Conservation (phyloP, 2,888 invertebrate genomes). For the Tenthredo notha region DNA sequence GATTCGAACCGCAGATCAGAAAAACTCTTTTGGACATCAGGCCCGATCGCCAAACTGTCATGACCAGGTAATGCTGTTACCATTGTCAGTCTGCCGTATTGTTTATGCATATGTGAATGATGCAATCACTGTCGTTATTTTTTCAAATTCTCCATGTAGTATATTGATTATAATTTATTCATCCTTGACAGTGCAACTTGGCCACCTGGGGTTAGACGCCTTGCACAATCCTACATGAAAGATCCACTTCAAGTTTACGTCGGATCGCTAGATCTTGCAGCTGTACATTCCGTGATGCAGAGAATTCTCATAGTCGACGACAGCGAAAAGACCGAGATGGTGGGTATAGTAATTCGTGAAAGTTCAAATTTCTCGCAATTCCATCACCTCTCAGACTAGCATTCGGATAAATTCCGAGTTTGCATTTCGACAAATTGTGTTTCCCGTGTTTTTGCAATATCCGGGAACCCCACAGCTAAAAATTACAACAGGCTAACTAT, state of each 20-base stretch:
- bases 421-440: neutral
- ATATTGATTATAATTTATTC: slow-evolving; percentile 34
- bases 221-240: slow-evolving; percentile 93
- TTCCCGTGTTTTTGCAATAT: neutral
- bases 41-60: slow-evolving; percentile 95
- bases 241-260: slow-evolving; percentile 95
- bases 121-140: no score
- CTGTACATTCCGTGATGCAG: slow-evolving; percentile 93
- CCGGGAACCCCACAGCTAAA: neutral
- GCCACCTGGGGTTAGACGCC: slow-evolving; percentile 92
- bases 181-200: slow-evolving; percentile 89
- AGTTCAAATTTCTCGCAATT: neutral
- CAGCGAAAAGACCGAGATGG: slow-evolving; percentile 84
- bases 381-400: neutral
- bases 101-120: neutral
- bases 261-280: slow-evolving; percentile 92
- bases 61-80: slow-evolving; percentile 87
- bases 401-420: neutral
- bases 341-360: slow-evolving; percentile 71
- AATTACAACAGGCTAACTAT: neutral
- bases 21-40: slow-evolving; percentile 89
- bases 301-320: slow-evolving; percentile 87
- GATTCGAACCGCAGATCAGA: slow-evolving; percentile 93
- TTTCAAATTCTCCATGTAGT: neutral
- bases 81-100: neutral